phyloP scores from a whole-genome alignment of 1,140 invertebrate genomes.

The Camponotus floridanus region DNA sequence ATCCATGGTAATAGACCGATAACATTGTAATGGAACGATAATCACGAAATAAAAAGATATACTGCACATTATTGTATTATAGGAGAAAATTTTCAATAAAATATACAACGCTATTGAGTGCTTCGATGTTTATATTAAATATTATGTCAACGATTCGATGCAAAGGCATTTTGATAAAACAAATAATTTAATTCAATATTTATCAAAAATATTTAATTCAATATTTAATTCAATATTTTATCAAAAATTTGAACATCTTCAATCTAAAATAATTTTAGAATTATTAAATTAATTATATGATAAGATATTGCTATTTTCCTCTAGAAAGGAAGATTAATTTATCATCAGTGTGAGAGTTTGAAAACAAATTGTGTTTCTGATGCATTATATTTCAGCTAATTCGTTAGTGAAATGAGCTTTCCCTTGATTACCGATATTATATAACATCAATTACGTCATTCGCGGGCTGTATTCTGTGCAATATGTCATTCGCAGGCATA shows the following conservation, averaged over 20 bases:
- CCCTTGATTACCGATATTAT: conserved; percentile 39
- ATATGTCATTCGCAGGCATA: conserved; percentile 51
- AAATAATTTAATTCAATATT: conserved; percentile 8
- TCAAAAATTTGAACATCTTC: neutral
- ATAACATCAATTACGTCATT: conserved; percentile 54
- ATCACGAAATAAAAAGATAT: conserved; percentile 45
- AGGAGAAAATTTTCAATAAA: conserved; percentile 11
- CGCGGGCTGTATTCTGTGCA: conserved; percentile 25
- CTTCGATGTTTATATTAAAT: neutral
- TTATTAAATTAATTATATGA: neutral
- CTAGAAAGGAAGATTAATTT: conserved; percentile 8
- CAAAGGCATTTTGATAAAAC: neutral
- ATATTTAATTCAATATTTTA: conserved; percentile 25
- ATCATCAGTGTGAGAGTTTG: neutral
- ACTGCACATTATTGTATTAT: conserved; percentile 37
- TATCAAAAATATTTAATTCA: conserved; percentile 3
- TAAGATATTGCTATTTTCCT: neutral
- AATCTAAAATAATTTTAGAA: neutral
- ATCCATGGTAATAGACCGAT: conserved; percentile 54
- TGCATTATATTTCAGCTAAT: conserved; percentile 6
- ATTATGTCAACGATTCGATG: neutral
- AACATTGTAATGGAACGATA: conserved; percentile 55
- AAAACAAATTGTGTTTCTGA: neutral
- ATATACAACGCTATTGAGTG: conserved; percentile 12
- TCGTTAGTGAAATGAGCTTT: conserved; percentile 47